Base-by-base conservation (phyloP, 2,888 invertebrate genomes). In the Drosophila parthenogenetica region DNA sequence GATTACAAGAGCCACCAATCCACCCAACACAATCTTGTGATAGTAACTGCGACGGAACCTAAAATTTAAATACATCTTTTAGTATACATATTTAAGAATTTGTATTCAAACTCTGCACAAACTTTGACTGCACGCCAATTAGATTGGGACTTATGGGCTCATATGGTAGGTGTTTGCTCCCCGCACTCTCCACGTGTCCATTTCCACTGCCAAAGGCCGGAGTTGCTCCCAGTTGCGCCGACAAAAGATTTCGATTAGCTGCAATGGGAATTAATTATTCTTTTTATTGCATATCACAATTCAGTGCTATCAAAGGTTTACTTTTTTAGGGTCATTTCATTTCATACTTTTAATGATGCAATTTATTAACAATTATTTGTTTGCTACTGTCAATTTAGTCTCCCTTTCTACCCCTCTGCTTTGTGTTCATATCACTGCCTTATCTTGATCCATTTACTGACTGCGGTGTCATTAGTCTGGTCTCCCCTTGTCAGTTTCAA, bases 41-140 rank as follows among this genome's bases (percentile, higher is more conserved):
- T 93, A 94, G 76, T 94, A 93, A 92, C 94, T 94, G 90, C 94
- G 93, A 80, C 94, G 93, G 82, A 95, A 95, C 85, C 95, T 95
- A 91, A 92, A 94, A 91, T 29, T 11, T 10, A 3, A 7, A 19
- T 5, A 11, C 13, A 57, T 46, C 10, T 5, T 11, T 25, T 8
- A 25, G 11, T 5, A 29, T 19, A n/a, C 14, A 4, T 2, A 2
- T 8, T 13, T 7, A 14, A 1, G 5, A 13, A 13, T 4, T 8
- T 43, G 3, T 22, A 7, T 17, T 10, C 5, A 10, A 7, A 25
- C 25, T 3, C 11, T 14, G 51, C 74, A 73, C 91, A 90, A 49
- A 93, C 91, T 89, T 92, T 69, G 91, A 93, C 81, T 92, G 92
- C 51, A 90, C 91, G 43, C 89, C 91, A 73, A 91, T 80, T 53